phyloP scores from a whole-genome alignment of 2,888 invertebrate genomes.

The Catocala sponsa region DNA sequence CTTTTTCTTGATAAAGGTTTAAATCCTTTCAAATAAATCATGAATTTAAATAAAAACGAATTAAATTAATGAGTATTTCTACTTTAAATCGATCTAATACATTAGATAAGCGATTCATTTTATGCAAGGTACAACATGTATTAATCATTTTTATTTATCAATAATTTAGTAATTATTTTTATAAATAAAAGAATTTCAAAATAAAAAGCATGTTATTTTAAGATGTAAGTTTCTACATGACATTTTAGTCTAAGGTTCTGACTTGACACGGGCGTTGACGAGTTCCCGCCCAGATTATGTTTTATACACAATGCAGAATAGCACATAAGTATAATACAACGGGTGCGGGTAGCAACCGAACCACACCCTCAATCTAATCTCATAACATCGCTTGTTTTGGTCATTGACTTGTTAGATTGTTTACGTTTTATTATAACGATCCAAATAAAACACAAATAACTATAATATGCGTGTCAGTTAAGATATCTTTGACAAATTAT shows the following conservation, averaged over 20 bases:
- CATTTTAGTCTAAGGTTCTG: constrained; percentile 4
- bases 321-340: background rate
- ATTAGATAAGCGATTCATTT: no score
- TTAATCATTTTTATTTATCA: no score
- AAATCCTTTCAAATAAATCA: background rate
- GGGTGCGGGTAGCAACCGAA: constrained; percentile 13
- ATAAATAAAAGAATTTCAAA: no score
- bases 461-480: no score
- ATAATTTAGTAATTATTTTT: no score
- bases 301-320: constrained; percentile 30
- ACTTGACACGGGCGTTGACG: constrained; percentile 47
- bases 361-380: constrained; percentile 9
- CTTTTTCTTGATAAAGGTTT: no score
- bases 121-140: no score
- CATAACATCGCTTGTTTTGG: constrained; percentile 2
- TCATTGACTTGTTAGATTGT: constrained; percentile 9
- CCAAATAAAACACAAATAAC: background rate
- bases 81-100: no score
- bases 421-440: background rate
- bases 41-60: no score
- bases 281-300: constrained; percentile 24
- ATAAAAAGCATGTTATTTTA: no score
- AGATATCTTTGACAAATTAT: background rate
- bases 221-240: no score
- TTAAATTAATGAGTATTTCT: no score